Base-by-base conservation (phyloP, 2,888 invertebrate genomes). In the Ecliptopera silaceata region DNA sequence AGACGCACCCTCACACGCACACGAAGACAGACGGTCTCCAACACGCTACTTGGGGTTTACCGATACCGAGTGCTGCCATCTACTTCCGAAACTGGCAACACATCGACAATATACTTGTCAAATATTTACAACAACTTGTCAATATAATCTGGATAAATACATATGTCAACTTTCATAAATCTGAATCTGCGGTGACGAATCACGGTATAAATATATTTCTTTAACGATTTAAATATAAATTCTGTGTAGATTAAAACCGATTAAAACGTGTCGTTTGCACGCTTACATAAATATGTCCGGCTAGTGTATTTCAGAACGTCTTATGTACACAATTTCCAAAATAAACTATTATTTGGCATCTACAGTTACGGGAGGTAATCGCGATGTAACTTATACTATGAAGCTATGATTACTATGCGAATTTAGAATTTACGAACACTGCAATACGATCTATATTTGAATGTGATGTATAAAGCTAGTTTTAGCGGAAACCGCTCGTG, bases 11-110 rank as follows among this genome's bases (percentile, higher is more conserved):
- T 44, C 67, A 61, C 61, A 50, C 66, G 64, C 63, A 47, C 41
- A 50, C 41, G 13, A 32, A 31, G 31, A 31, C 48, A 17, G 2
- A 26, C 22, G 10, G 34, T 44, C 45, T 65, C 71, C 61, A 69
- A 70, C 69, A 71, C 74, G 64, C 74, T 73, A 75, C 74, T 77
- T 85, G 86, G 86, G 86, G 86, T 85, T 85, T 80, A 75, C 78
- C 61, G 66, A 73, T 68, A 67, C 65, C 71, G 59, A 58, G 65
- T 53, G 62, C 61, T 56, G 65, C 58, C 65, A 50, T 32, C 46
- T 50, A 43, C 34, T 32, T 10, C 29, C 56, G 41, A 59, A 51
- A 48, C 22, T 39, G 63, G 56, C 68, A 22, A 63, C 63, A 56
- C 59, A 10, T 8, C 44, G 22, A 26, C 54, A 31, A 34, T 44